A percentile compares a stretch with the other conserved stretches of the same genome.
Evolutionary conservation across 2,797 vertebrate species (phyloP).

Genomic region (Falco berigora): DNA sequence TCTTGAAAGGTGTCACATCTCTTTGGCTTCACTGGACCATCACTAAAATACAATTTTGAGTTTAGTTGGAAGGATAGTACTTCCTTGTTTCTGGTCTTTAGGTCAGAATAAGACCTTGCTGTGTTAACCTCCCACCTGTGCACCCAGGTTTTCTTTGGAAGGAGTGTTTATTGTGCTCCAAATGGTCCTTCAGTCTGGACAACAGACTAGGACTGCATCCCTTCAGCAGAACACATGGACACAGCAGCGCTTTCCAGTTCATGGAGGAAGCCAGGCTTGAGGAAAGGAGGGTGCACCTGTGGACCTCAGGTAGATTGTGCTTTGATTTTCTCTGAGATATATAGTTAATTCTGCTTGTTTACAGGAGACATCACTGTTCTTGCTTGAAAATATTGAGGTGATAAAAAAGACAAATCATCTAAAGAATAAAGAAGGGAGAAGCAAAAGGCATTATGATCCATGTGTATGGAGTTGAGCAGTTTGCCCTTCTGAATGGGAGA

Average conservation of each 20-base stretch:
- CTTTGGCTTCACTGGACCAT: not conserved
- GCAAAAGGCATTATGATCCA: not conserved
- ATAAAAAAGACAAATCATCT: not conserved
- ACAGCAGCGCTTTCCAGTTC: not conserved
- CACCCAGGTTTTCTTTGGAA: not conserved
- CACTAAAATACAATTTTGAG: not conserved
- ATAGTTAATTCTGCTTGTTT: not conserved
- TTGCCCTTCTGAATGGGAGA: not conserved
- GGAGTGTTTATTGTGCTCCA: not conserved
- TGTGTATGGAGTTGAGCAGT: not conserved
- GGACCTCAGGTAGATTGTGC: not conserved
- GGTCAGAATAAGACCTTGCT: not conserved
- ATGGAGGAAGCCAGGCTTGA: not conserved
- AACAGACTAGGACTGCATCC: not conserved
- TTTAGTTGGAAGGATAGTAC: not conserved
- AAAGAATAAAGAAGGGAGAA: not conserved
- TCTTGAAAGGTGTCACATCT: not conserved
- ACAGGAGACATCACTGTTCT: not conserved
- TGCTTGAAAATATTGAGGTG: not conserved
- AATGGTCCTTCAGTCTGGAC: not conserved
- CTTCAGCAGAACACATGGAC: not conserved
- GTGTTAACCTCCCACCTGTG: not conserved
- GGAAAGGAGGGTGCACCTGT: not conserved
- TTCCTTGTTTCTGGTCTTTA: not conserved
- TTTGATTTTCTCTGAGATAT: not conserved